Base-by-base conservation (phyloP, 1,140 invertebrate species). In the Lucilia cuprina region DNA sequence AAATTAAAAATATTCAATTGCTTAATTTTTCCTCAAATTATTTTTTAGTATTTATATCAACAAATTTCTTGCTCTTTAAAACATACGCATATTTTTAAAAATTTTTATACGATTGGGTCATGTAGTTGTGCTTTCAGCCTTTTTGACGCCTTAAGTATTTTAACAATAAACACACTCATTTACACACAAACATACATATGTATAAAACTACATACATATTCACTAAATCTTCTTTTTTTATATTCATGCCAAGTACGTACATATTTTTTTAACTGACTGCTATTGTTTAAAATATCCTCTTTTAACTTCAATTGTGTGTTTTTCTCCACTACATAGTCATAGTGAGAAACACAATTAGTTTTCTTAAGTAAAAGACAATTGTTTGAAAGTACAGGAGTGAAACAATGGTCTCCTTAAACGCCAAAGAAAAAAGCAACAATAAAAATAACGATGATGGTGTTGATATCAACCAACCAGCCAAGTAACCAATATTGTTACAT, bases 261-360 rank as follows among this genome's bases (percentile, higher is more conserved):
- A 0, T 21, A 0, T 60, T 60, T 14, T 60, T 60, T 60, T 3
- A 0, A 21, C 19, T 21, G 8, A n/a, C 34, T 41, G 41, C 75
- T 78, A 78, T 78, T 78, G 75, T 78, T 78, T 78, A 19, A 78
- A 41, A 47, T 47, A n/a, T 75, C 41, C 21, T 80, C 47, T 21
- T 77, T 25, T 50, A 21, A 17, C n/a, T 49, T 21, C 75, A 78
- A 21, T 78, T 80, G 4, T 49, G 49, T 80, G 14, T 80, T 80
- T 41, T 78, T 41, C 35, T 47, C 1, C 17, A 19, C 75, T 78
- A n/a, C 25, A 5, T 60, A 60, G n/a, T 70, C 65, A n/a, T 21
- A 12, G n/a, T 70, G 25, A 30, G n/a, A n/a, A 70, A 70, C 65
- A 70, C 65, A 70, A 70, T 70, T 21, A 70, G 65, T 70, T 70